phyloP scores from a whole-genome alignment of 2,888 invertebrate genomes.

The Ryuthela nishihirai region DNA sequence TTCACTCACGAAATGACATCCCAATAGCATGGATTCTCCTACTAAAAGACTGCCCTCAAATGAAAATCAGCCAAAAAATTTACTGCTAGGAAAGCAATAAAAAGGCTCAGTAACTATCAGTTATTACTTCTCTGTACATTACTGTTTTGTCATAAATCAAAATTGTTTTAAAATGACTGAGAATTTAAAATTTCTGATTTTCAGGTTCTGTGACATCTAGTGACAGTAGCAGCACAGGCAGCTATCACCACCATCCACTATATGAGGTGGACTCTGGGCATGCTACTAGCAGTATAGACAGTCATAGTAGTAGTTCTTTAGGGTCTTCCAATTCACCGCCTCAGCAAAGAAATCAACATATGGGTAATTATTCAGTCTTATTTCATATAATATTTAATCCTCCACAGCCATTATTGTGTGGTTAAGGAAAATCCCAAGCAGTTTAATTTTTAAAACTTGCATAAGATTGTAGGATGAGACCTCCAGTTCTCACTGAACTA shows the following conservation, averaged over 20 bases:
- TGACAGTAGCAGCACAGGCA: slow-evolving; percentile 54
- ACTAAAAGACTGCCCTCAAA: too few species aligned
- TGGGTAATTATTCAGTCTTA: slow-evolving; percentile 15
- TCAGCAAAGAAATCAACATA: slow-evolving; percentile 37
- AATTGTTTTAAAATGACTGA: neutral
- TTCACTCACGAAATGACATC: too few species aligned
- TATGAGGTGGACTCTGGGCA: slow-evolving; percentile 51
- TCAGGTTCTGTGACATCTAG: slow-evolving; percentile 84
- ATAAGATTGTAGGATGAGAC: too few species aligned
- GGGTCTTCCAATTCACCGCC: slow-evolving; percentile 46
- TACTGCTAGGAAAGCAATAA: too few species aligned
- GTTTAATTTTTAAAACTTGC: too few species aligned
- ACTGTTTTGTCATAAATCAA: neutral
- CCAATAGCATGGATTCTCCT: too few species aligned
- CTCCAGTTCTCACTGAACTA: too few species aligned
- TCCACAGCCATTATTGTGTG: too few species aligned
- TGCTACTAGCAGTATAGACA: slow-evolving; percentile 48
- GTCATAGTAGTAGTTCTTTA: slow-evolving; percentile 49
- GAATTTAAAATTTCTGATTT: slow-evolving; percentile 27
- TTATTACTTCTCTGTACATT: neutral
- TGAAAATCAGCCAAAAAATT: too few species aligned
- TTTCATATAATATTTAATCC: too few species aligned
- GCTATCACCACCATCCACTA: slow-evolving; percentile 44
- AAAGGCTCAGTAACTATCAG: too few species aligned
- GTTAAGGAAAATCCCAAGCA: too few species aligned